These are phyloP conservation scores for Myocastor coypus DNA, from an alignment of 2,113 vertebrate genomes.

Conservation along the genomic window DNA sequence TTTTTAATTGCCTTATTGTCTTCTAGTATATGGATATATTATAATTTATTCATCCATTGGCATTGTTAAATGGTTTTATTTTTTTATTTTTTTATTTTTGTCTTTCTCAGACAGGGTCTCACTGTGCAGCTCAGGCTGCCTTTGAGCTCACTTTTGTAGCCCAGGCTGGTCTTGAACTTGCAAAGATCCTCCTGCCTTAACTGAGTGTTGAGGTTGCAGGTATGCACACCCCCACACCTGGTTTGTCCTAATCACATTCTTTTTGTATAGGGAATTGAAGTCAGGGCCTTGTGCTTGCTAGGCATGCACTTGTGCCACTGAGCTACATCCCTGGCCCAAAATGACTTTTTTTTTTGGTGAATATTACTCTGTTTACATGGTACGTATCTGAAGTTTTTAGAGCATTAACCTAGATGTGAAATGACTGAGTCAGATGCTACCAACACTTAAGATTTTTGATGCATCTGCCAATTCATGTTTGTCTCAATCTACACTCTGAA, in stretches of 20 bases:
- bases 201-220: too few relatives aligned
- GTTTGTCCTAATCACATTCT: too few relatives aligned
- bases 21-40: background rate
- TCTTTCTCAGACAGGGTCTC: too few relatives aligned
- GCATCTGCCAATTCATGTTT: background rate
- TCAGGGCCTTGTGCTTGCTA: too few relatives aligned
- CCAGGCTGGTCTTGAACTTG: too few relatives aligned
- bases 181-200: too few relatives aligned
- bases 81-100: background rate
- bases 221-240: too few relatives aligned
- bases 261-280: too few relatives aligned
- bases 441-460: slow-evolving; percentile 20
- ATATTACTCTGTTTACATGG: background rate
- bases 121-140: too few relatives aligned
- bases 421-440: background rate
- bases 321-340: background rate
- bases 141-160: too few relatives aligned
- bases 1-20: slow-evolving; percentile 55
- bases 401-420: slow-evolving; percentile 34
- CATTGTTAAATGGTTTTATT: slow-evolving; percentile 25
- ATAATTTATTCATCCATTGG: slow-evolving; percentile 34
- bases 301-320: too few relatives aligned
- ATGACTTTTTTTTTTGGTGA: slow-evolving; percentile 52
- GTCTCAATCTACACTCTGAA: background rate
- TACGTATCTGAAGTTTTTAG: background rate